A percentile compares a stretch with the other conserved stretches of the same genome.
These are phyloP conservation scores for Pipra filicauda DNA, from an alignment of 2,113 vertebrate species.

Conservation along the genomic window DNA sequence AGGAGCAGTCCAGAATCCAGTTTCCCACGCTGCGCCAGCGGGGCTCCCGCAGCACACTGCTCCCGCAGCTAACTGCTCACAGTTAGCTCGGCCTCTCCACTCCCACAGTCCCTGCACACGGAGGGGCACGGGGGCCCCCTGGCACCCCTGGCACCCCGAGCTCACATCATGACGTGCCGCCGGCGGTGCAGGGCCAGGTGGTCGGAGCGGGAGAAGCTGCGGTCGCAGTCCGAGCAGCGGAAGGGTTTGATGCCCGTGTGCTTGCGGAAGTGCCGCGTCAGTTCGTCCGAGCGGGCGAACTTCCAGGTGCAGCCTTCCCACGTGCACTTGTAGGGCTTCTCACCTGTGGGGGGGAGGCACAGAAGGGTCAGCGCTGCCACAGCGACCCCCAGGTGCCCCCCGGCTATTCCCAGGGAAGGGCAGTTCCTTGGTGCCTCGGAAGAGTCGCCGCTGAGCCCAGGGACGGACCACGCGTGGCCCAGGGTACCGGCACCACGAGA, in stretches of 20 bases:
- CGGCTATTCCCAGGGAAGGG: accelerated
- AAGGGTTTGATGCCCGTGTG: slow-evolving; percentile 99
- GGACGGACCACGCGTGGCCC: accelerated
- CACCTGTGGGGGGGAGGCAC: slow-evolving; percentile 72
- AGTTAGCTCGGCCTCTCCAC: background rate
- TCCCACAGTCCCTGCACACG: background rate
- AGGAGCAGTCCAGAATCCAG: background rate
- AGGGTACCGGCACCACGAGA: background rate
- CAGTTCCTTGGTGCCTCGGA: accelerated
- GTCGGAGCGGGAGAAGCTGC: slow-evolving; percentile 96
- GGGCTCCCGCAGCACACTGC: background rate
- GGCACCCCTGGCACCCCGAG: background rate
- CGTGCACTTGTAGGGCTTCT: slow-evolving; percentile 95
- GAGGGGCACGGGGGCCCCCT: background rate
- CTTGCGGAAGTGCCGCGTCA: slow-evolving; percentile 96
- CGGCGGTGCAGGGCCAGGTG: slow-evolving; percentile 94
- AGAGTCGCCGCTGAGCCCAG: background rate
- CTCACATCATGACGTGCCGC: slow-evolving; percentile 96
- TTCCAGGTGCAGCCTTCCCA: slow-evolving; percentile 97
- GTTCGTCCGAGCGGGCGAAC: slow-evolving; percentile 93
- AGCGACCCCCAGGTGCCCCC: accelerated
- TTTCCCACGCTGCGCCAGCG: background rate
- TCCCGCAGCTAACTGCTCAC: too few relatives aligned
- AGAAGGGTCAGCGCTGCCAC: background rate
- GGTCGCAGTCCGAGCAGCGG: slow-evolving; percentile 93